Evolutionary conservation across 2,888 invertebrate genomes (phyloP), one percentile per base, ranked within the genome.

Genomic region (Tetranychus piercei): DNA sequence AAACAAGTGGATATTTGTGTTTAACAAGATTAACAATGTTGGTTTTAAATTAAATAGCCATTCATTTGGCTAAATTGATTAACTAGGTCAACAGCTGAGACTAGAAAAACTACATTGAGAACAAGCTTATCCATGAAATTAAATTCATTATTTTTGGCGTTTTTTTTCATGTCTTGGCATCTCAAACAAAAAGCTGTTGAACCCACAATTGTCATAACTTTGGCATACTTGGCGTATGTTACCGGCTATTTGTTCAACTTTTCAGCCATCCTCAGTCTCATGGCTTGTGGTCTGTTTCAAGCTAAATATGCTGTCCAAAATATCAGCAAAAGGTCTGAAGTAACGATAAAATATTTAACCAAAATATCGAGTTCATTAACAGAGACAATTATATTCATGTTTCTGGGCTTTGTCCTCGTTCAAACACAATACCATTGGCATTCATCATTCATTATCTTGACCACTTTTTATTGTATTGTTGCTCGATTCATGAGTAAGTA

Each of bases 371-470:
- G 85, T 77, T 82, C 84, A 8, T 82, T 84, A 15, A 82, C 82
- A 77, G 86, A 86, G 78, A 83, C 84, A 34, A 82, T 86, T 71
- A 86, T 86, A 75, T 86, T 86, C 81, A 81, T 86, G 77, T 85
- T 86, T 78, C 82, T 86, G 73, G 86, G 86, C 1, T 82, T 86
- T 77, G 83, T 84, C 76, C 79, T 85, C 65, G 83, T 85, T 22
- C 82, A 83, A 74, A 82, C 82, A 6, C 77, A 81, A 22, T 83
- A 83, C 76, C 79, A 79, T 3, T 85, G 84, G 84, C 81, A 84
- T 77, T 82, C 83, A 4, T 83, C 83, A 2, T 85, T 85, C 77
- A 81, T 82, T 2, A 76, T 84, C 23, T 84, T 83, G 83, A 80
- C 83, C 0, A 76, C 83, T 0, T 75, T 82, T 9, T 79, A 85